Conservation (phyloP, 2,888 invertebrate genomes). For the Lycophotia porphyrea region DNA sequence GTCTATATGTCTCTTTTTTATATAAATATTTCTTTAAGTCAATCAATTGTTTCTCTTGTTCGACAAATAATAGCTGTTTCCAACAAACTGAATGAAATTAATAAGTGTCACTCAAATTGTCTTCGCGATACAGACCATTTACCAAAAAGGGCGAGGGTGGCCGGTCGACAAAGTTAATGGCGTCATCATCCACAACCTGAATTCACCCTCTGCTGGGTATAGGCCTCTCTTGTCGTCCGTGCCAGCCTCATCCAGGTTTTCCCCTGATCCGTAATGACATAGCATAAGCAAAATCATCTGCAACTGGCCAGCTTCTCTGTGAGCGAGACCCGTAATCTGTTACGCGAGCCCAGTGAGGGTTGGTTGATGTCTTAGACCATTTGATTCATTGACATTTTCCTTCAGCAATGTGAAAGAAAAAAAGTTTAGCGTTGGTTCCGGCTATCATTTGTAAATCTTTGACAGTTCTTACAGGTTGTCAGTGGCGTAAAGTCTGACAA, state of each 20-base stretch:
- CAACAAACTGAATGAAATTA: not conserved
- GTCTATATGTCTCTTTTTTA: not conserved
- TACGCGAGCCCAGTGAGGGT: not conserved
- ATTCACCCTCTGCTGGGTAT: too few species aligned
- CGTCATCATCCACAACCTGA: too few species aligned
- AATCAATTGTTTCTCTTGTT: not conserved
- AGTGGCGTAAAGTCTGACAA: not conserved
- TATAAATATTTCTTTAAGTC: not conserved
- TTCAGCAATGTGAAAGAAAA: not conserved
- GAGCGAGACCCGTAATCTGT: not conserved
- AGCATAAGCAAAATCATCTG: not conserved
- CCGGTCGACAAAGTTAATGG: not conserved
- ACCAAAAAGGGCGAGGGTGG: too few species aligned
- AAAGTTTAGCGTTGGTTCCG: not conserved
- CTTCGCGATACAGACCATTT: constrained; percentile 7
- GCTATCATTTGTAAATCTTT: not conserved
- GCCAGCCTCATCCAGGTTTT: too few species aligned
- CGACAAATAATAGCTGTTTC: not conserved
- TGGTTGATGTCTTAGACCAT: too few species aligned
- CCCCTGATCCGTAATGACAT: too few species aligned
- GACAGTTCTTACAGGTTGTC: not conserved
- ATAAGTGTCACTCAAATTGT: not conserved
- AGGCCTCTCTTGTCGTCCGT: too few species aligned
- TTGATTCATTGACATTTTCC: not conserved
- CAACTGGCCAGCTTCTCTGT: not conserved